Percentiles rank a stretch among this genome's conserved stretches.
Conservation (phyloP, 2,113 vertebrate genomes). For the Nettapus auritus region DNA sequence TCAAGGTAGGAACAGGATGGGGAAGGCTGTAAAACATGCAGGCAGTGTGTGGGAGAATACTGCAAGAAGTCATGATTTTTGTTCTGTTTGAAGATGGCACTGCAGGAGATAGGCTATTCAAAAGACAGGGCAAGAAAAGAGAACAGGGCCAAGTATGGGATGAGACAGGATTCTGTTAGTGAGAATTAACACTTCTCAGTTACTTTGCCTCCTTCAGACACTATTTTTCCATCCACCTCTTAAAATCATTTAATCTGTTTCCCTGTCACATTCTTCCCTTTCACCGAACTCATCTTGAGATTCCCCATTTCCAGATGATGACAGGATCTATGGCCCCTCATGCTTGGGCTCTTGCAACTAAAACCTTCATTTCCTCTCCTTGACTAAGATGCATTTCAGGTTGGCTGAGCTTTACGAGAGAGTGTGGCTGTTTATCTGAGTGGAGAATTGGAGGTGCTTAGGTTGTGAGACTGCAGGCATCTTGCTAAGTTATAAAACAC, state of each 20-base stretch:
- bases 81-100: not conserved
- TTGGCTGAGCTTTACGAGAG: not conserved
- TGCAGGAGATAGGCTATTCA: slow-evolving; percentile 9
- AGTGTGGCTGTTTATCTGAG: not conserved
- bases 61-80: slow-evolving; percentile 42
- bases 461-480: slow-evolving; percentile 21
- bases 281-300: not conserved
- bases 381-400: not conserved
- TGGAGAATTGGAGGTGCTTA: not conserved
- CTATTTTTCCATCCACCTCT: not conserved
- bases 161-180: not conserved
- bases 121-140: not conserved
- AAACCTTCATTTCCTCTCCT: not conserved
- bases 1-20: slow-evolving; percentile 31
- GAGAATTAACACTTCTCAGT: not conserved
- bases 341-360: not conserved
- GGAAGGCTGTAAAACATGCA: slow-evolving; percentile 12
- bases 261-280: not conserved
- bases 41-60: slow-evolving; percentile 40
- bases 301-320: not conserved
- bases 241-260: not conserved
- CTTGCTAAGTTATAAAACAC: slow-evolving; percentile 1
- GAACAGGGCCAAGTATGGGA: not conserved
- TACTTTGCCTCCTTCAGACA: not conserved
- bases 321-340: not conserved